Evolutionary conservation across 2,113 vertebrate genomes (phyloP), one percentile per base, ranked within the genome.

Genomic region (Lanius ludovicianus): DNA sequence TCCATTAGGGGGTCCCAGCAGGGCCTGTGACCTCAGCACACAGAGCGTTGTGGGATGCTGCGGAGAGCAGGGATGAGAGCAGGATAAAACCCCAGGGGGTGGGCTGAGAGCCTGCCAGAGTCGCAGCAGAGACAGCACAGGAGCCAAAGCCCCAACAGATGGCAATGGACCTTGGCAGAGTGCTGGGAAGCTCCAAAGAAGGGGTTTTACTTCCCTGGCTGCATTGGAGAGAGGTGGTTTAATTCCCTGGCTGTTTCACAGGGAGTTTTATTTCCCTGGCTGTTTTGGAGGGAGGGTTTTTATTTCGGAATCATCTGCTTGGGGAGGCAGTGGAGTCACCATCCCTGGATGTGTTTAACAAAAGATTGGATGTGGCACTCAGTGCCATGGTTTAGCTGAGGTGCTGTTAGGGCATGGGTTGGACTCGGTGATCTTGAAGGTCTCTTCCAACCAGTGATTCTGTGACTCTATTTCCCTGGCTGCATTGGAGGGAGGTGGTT

Each of bases 91-190:
- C 4, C 1, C 2, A 2, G 3, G 0, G 7, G 55, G 17, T 3
- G 3, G 60, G 28, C 56, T 75, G 49, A 13, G 47, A 2, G 13
- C 23, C 42, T 67, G 70, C 10, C 30, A 3, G 8, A 14, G 52
- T 31, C 24, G 13, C 55, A 7, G 8, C 15, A 31, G 46, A 11
- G 74, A 18, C 39, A 9, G 5, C 13, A 23, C 11, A 4, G 12
- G 44, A 3, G 17, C 1, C 9, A 17, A 23, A 39, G 30, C 10
- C 7, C 14, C 30, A 6, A 0, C 0, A 1, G 13, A 5, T 0
- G 2, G 42, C 30, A 24, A 0, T 0, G 2, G 33, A 9, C 7
- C 33, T 23, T 15, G 60, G 20, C 10, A 4, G 5, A 16, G 42
- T 1, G 23, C 52, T 31, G 67, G 49, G 73, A 5, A 44, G n/a